Percentiles rank a stretch among this genome's conserved stretches.
phyloP scores from a whole-genome alignment of 2,113 vertebrate species.

The Gallinago jamesoni region DNA sequence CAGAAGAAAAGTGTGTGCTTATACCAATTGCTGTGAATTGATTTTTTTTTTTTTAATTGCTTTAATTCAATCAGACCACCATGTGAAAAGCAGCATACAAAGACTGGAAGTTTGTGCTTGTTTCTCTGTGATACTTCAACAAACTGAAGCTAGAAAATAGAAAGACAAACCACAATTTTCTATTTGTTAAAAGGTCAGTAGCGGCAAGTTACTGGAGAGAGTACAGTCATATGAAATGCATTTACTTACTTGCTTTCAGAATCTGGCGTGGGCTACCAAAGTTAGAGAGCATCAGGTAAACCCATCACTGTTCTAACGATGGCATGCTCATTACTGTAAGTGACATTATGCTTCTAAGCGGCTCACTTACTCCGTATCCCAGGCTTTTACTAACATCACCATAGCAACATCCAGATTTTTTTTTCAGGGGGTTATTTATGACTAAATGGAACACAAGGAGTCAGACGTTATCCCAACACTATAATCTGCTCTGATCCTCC shows the following conservation, averaged over 20 bases:
- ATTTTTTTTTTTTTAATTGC: neutral
- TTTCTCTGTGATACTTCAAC: neutral
- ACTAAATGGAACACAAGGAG: slow-evolving; percentile 71
- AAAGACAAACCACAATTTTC: neutral
- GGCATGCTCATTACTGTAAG: slow-evolving; percentile 36
- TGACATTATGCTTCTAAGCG: slow-evolving; percentile 55
- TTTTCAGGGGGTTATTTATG: slow-evolving; percentile 69
- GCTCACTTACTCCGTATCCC: slow-evolving; percentile 5
- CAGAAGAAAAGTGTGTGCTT: neutral
- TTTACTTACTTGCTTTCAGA: neutral
- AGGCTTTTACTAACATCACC: slow-evolving; percentile 60
- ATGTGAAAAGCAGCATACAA: neutral
- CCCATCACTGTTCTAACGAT: neutral
- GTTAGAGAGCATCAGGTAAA: slow-evolving; percentile 11
- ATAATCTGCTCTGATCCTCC: slow-evolving; percentile 75
- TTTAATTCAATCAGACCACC: neutral
- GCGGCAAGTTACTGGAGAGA: neutral
- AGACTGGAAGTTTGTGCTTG: neutral
- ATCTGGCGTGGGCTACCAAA: neutral
- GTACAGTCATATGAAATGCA: neutral
- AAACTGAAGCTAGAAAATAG: neutral
- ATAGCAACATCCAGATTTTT: slow-evolving; percentile 64
- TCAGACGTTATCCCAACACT: slow-evolving; percentile 69
- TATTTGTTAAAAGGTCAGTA: neutral
- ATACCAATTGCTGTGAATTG: neutral